Evolutionary conservation across 2,113 vertebrate genomes (phyloP).

Genomic region (Galemys pyrenaicus): DNA sequence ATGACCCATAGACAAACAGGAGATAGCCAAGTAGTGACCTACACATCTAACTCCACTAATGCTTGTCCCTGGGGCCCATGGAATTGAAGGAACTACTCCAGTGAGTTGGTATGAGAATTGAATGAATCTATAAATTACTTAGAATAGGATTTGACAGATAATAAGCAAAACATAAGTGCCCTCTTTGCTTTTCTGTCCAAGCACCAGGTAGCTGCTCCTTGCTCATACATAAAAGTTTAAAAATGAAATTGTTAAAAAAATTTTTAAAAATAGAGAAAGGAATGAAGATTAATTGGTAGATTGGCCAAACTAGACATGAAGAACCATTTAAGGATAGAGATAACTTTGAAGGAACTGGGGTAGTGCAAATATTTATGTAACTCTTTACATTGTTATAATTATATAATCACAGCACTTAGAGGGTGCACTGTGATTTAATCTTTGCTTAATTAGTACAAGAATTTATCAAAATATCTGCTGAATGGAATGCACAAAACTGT

Average conservation of each 20-base stretch:
- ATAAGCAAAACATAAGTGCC: fast-evolving
- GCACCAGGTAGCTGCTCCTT: not conserved
- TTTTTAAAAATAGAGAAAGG: not conserved
- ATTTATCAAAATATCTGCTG: not conserved
- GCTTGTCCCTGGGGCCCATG: not conserved
- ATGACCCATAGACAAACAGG: not conserved
- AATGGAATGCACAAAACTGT: fast-evolving
- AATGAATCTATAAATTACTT: not conserved
- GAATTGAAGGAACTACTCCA: fast-evolving
- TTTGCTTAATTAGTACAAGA: not conserved
- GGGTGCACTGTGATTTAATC: not conserved
- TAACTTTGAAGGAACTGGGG: not conserved
- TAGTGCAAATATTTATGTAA: not conserved
- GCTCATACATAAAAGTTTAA: not conserved
- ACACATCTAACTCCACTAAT: too few species aligned
- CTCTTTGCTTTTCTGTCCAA: not conserved
- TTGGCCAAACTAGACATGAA: not conserved
- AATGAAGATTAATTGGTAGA: not conserved
- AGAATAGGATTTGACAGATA: not conserved
- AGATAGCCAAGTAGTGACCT: not conserved
- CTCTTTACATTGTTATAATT: too few species aligned
- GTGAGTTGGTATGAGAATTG: not conserved
- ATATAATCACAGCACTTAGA: not conserved
- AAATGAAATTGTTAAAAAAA: not conserved
- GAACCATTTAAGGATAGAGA: not conserved